Base-by-base conservation (phyloP, 2,888 invertebrate genomes). In the Rapana venosa region DNA sequence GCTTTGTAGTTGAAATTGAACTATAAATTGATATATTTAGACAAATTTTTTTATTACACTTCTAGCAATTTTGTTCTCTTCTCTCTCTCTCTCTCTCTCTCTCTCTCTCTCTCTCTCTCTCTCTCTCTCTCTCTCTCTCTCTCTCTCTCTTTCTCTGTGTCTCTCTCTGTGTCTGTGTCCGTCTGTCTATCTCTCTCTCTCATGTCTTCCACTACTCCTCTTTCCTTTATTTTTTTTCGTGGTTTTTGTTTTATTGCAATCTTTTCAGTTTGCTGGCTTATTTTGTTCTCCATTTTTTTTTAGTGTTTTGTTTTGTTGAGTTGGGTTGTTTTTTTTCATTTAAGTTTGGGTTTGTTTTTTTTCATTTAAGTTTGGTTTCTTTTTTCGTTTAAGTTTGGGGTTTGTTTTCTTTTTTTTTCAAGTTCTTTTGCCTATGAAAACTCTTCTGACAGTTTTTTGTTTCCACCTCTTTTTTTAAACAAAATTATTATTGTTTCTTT, bases 81-180 rank as follows among this genome's bases (percentile, higher is more conserved):
- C 88, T 79, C n/a, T 79, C 79, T 88, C 61, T 30, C 81, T 88
- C 81, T 58, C 81, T 56, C 58, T 88, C 61, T 88, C 47, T 84
- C 84, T 81, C 61, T 83, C 61, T 81, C 81, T 66, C 84, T 88
- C 66, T 79, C 77, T 77, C 66, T 83, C 84, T 70, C 56, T 36
- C 74, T 84, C 89, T 84, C 66, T 70, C 30, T 85, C 85, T 85
- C 74, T 70, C 85, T 89, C 89, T 89, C 70, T 85, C 70, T 84
- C 85, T 89, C 70, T 70, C 74, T 89, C 70, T 84, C 70, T 83
- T 66, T 84, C 85, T 84, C 84, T 56, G 6, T 84, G 13, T 56
- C 84, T 56, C 56, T 56, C n/a, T 84, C 56, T 84, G 20, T 81
- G 36, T 32, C 20, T 20, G 6, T 20, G 2, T 36, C 35, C 22